phyloP scores from a whole-genome alignment of 2,113 vertebrate species.

The Vulpes ferrilata region DNA sequence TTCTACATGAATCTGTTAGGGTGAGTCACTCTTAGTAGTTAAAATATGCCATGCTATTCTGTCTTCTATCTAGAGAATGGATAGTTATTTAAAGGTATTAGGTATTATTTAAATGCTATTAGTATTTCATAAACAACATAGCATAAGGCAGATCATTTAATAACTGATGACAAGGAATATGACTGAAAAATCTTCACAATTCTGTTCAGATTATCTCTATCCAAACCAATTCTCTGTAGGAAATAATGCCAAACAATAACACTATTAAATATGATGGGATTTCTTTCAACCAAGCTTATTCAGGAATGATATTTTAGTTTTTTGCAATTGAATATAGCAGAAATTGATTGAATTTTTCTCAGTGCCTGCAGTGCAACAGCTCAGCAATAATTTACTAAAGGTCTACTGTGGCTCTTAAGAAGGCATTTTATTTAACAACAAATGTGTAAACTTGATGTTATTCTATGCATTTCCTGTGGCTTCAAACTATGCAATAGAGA shows the following conservation, averaged over 20 bases:
- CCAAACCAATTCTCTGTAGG: slow-evolving; percentile 24
- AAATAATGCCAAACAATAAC: slow-evolving; percentile 50
- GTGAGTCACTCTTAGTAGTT: slow-evolving; percentile 12
- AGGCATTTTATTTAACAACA: slow-evolving; percentile 69
- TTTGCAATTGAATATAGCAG: slow-evolving; percentile 45
- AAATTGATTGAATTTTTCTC: slow-evolving; percentile 64
- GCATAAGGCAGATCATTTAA: not conserved
- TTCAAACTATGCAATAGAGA: slow-evolving; percentile 9
- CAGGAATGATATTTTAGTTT: slow-evolving; percentile 40
- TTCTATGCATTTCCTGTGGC: slow-evolving; percentile 28
- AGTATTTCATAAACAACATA: not conserved
- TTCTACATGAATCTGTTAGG: not conserved
- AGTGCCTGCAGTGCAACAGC: not conserved
- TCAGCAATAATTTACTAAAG: slow-evolving; percentile 62
- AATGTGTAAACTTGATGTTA: slow-evolving; percentile 43
- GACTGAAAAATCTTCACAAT: not conserved
- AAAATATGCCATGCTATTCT: not conserved
- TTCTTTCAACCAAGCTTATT: slow-evolving; percentile 62
- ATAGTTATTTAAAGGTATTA: slow-evolving; percentile 7
- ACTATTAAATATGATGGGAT: slow-evolving; percentile 43
- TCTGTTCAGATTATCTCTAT: slow-evolving; percentile 39
- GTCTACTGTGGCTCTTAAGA: slow-evolving; percentile 50
- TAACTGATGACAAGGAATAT: slow-evolving; percentile 15
- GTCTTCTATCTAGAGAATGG: not conserved
- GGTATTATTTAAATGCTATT: not conserved